A percentile compares a stretch with the other conserved stretches of the same genome.
Conservation (phyloP, 2,113 vertebrate genomes). For the Anoplopoma fimbria region DNA sequence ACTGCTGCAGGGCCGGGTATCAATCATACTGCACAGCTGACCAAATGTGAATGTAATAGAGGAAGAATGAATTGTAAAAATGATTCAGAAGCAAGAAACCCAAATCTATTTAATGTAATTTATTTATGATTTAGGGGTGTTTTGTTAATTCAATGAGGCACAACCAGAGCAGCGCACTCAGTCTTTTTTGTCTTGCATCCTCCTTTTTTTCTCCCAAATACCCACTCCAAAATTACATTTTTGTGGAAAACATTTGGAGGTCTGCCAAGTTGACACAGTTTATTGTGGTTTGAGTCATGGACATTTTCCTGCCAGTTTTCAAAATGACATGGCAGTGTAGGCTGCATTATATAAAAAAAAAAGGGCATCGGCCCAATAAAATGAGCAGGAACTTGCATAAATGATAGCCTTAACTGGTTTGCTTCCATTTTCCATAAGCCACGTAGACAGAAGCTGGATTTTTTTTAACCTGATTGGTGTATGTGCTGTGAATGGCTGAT, state of each 20-base stretch:
- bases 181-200: not conserved
- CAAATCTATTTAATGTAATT: constrained; percentile 16
- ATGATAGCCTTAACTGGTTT: not conserved
- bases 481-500: constrained; percentile 2
- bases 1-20: constrained; percentile 18
- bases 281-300: constrained; percentile 8
- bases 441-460: not conserved
- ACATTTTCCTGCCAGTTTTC: constrained; percentile 39
- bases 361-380: not conserved
- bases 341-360: constrained; percentile 9
- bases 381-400: constrained; percentile 10
- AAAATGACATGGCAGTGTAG: not conserved
- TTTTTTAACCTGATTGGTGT: not conserved
- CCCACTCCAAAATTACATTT: not conserved
- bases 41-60: not conserved
- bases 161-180: constrained; percentile 6
- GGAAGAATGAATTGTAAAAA: not conserved
- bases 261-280: constrained; percentile 30
- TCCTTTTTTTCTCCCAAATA: not conserved
- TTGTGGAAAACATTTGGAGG: constrained; percentile 10
- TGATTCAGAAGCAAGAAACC: not conserved
- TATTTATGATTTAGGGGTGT: constrained; percentile 20
- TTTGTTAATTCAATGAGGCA: constrained; percentile 26
- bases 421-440: not conserved
- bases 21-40: constrained; percentile 13